Conservation (phyloP, 2,888 invertebrate genomes). For the Drosophila demipolita region DNA sequence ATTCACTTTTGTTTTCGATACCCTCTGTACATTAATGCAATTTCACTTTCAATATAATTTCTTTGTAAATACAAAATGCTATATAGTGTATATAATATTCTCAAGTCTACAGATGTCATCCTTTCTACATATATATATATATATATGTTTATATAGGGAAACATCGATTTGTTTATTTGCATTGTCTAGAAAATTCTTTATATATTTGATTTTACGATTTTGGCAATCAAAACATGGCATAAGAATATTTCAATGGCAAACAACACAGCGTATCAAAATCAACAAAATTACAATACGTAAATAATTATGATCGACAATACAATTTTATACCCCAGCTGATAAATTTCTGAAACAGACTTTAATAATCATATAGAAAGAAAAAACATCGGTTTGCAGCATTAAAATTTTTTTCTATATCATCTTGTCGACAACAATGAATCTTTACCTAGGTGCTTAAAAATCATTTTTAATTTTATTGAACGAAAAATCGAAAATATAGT, state of each 20-base stretch:
- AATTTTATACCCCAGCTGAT: neutral
- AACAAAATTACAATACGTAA: neutral
- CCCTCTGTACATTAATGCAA: slow-evolving; percentile 36
- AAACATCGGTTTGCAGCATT: neutral
- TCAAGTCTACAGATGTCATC: neutral
- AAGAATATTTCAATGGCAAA: slow-evolving; percentile 11
- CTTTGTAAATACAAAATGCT: slow-evolving; percentile 43
- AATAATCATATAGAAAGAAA: neutral
- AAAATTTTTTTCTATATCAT: neutral
- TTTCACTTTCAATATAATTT: slow-evolving; percentile 49
- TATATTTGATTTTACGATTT: slow-evolving; percentile 2
- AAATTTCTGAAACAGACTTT: neutral
- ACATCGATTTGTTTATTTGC: slow-evolving; percentile 10
- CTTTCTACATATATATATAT: neutral
- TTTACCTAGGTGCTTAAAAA: neutral
- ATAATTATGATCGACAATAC: neutral
- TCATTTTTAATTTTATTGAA: neutral
- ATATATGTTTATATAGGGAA: neutral
- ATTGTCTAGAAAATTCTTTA: slow-evolving; percentile 22
- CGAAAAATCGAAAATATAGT: neutral
- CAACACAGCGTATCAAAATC: neutral
- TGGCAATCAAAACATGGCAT: slow-evolving; percentile 19
- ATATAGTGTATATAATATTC: slow-evolving; percentile 4
- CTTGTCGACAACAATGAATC: neutral
- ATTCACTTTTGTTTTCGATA: slow-evolving; percentile 40